phyloP scores from a whole-genome alignment of 2,888 invertebrate genomes.

The Leptinotarsa peninsularis region DNA sequence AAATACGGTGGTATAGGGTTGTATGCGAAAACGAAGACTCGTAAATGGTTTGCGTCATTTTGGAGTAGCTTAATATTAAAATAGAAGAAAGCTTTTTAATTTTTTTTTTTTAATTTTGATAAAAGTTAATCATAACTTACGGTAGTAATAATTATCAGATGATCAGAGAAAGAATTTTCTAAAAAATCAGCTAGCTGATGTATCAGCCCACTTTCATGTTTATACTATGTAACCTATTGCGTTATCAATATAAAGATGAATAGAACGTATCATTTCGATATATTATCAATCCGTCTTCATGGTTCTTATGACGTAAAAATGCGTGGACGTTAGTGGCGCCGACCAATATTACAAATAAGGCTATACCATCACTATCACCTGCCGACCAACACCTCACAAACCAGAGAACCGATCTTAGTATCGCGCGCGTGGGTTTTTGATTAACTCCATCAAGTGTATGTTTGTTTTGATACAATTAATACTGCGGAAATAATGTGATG shows the following conservation, averaged over 20 bases:
- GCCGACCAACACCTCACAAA: constrained; percentile 8
- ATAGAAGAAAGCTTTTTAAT: too few species aligned
- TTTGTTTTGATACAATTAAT: constrained; percentile 36
- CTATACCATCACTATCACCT: constrained; percentile 11
- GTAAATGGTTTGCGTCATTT: too few species aligned
- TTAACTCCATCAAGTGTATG: constrained; percentile 32
- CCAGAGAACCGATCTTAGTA: constrained; percentile 14
- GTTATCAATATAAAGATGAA: neutral
- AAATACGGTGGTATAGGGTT: too few species aligned
- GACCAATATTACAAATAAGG: constrained; percentile 21
- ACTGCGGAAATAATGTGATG: constrained; percentile 27
- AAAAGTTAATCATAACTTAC: too few species aligned
- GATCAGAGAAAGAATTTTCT: too few species aligned
- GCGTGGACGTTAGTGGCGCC: constrained; percentile 26
- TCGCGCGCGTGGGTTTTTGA: constrained; percentile 35
- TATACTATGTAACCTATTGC: too few species aligned
- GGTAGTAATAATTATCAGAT: too few species aligned
- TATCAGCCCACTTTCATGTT: too few species aligned
- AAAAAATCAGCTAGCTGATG: too few species aligned
- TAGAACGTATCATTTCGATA: neutral
- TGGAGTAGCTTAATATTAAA: too few species aligned
- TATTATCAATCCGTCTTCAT: neutral
- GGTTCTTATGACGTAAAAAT: constrained; percentile 21
- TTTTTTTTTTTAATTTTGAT: too few species aligned
- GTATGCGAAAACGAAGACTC: too few species aligned